Evolutionary conservation across 2,797 vertebrate genomes (phyloP).

Genomic region (Poeciliopsis turneri): DNA sequence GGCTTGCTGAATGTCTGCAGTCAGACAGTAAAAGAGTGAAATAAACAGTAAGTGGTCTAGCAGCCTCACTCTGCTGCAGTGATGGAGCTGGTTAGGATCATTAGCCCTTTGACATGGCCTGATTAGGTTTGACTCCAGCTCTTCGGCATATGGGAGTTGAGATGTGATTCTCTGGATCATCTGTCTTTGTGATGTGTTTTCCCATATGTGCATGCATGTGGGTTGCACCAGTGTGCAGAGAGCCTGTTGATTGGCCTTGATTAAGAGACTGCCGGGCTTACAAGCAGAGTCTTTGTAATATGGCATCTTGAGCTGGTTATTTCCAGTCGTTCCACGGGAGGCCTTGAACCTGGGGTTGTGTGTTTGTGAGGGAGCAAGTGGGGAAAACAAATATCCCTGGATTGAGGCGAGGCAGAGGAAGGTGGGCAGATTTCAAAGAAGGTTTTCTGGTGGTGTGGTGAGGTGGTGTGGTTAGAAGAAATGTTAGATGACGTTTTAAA

Average conservation of each 20-base stretch:
- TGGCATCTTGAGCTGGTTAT: slow-evolving; percentile 82
- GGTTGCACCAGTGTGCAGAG: slow-evolving; percentile 40
- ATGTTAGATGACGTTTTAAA: slow-evolving; percentile 11
- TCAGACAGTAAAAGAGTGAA: neutral
- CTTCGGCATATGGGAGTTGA: slow-evolving; percentile 46
- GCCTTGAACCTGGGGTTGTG: slow-evolving; percentile 31
- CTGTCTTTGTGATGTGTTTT: slow-evolving; percentile 36
- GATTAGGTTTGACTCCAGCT: slow-evolving; percentile 68
- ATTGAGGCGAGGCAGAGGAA: neutral
- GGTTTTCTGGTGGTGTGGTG: neutral
- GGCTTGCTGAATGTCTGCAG: slow-evolving; percentile 1
- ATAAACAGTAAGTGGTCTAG: neutral
- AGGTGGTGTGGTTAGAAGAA: slow-evolving; percentile 10
- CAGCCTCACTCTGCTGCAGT: slow-evolving; percentile 5
- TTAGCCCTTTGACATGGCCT: slow-evolving; percentile 66
- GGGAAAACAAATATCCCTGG: neutral
- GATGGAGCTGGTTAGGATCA: slow-evolving; percentile 56
- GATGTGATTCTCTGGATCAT: slow-evolving; percentile 44
- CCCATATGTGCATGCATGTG: slow-evolving; percentile 19
- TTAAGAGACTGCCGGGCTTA: slow-evolving; percentile 59
- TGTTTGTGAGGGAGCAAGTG: slow-evolving; percentile 19
- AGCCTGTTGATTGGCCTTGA: slow-evolving; percentile 77
- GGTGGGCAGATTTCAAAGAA: slow-evolving; percentile 17
- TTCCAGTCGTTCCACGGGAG: slow-evolving; percentile 68
- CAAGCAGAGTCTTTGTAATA: slow-evolving; percentile 55